A percentile compares a stretch with the other conserved stretches of the same genome.
These are phyloP conservation scores for Drosophila littoralis DNA, from an alignment of 1,140 invertebrate genomes.

Conservation along the genomic window DNA sequence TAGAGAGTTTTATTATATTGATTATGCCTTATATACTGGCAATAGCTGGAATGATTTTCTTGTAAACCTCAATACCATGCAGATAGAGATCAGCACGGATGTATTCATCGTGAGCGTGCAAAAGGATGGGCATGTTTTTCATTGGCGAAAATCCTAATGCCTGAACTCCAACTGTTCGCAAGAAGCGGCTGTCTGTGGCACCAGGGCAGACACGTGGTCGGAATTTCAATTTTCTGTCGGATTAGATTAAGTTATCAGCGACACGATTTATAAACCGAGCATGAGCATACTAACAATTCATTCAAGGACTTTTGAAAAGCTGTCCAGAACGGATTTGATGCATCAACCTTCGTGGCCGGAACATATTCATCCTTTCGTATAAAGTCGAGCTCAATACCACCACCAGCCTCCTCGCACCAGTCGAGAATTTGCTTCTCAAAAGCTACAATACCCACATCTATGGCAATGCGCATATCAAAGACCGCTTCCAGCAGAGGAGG, in stretches of 20 bases:
- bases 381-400: conserved; percentile 90
- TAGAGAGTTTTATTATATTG: not conserved
- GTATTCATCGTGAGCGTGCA: conserved; percentile 92
- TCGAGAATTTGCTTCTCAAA: conserved; percentile 88
- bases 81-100: conserved; percentile 88
- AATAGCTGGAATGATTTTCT: conserved; percentile 86
- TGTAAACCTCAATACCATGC: conserved; percentile 89
- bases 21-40: conserved; percentile 80
- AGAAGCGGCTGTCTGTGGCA: conserved; percentile 90
- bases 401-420: conserved; percentile 94
- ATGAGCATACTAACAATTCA: conserved; percentile 84
- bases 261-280: too few species aligned
- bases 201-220: conserved; percentile 90
- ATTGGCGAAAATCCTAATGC: conserved; percentile 92
- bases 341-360: conserved; percentile 88
- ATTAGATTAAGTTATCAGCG: not conserved
- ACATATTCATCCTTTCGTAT: conserved; percentile 88
- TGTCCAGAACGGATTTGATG: conserved; percentile 92
- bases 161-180: conserved; percentile 84
- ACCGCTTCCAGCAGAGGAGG: conserved; percentile 90
- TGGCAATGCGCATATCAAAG: conserved; percentile 93
- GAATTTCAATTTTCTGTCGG: conserved; percentile 85
- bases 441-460: conserved; percentile 86
- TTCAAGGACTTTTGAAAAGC: conserved; percentile 88
- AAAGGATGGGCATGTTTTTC: conserved; percentile 87